These are phyloP conservation scores for Pristiophorus japonicus DNA, from an alignment of 2,113 vertebrate genomes.

Conservation along the genomic window DNA sequence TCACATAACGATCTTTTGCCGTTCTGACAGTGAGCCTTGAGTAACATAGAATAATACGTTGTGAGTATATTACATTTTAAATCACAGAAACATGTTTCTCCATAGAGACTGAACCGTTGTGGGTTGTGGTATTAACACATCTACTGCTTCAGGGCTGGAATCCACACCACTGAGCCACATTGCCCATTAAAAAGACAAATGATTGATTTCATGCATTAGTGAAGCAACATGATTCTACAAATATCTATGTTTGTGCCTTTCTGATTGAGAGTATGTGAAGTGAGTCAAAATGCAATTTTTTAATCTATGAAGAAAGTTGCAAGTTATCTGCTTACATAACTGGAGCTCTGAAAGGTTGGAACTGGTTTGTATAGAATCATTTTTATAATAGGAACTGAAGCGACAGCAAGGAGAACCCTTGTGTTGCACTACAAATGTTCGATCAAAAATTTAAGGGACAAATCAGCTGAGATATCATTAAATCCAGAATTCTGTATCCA, in stretches of 20 bases:
- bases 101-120: neutral
- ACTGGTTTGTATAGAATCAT: neutral
- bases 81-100: slow-evolving; percentile 12
- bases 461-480: neutral
- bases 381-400: neutral
- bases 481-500: neutral
- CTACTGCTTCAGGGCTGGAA: slow-evolving; percentile 30
- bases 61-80: slow-evolving; percentile 7
- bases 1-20: slow-evolving; percentile 8
- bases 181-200: slow-evolving; percentile 43
- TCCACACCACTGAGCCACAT: slow-evolving; percentile 8
- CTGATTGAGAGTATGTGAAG: slow-evolving; percentile 34
- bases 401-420: neutral
- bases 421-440: neutral
- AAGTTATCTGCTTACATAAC: neutral
- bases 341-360: neutral
- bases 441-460: neutral
- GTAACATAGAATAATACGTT: slow-evolving; percentile 4
- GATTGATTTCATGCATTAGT: slow-evolving; percentile 47
- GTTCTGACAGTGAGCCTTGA: slow-evolving; percentile 19
- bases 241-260: slow-evolving; percentile 46
- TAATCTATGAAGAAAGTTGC: slow-evolving; percentile 33
- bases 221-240: slow-evolving; percentile 39
- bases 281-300: slow-evolving; percentile 40
- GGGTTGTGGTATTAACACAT: slow-evolving; percentile 21